These are phyloP conservation scores for Meleagris gallopavo DNA, from an alignment of 2,113 vertebrate genomes.

Conservation along the genomic window DNA sequence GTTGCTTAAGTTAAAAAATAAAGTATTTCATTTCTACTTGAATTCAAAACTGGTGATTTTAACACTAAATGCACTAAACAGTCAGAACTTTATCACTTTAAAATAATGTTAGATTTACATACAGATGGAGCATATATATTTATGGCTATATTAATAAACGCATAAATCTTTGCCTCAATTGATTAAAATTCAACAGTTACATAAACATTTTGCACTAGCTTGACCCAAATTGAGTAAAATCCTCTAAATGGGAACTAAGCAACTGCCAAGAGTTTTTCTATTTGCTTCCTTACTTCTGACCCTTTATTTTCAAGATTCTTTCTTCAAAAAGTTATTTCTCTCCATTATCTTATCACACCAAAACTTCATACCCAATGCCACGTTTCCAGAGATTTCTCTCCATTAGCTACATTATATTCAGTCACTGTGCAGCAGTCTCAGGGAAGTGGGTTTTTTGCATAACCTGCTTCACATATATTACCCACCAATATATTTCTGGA, in stretches of 20 bases:
- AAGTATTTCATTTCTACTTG: background rate
- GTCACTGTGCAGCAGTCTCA: background rate
- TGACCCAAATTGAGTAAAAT: slow-evolving; percentile 13
- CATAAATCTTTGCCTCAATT: slow-evolving; percentile 13
- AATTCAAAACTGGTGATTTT: slow-evolving; percentile 22
- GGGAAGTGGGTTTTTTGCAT: background rate
- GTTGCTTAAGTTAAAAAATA: background rate
- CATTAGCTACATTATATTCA: background rate
- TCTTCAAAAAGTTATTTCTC: background rate
- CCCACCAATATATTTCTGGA: background rate
- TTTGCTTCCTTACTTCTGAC: slow-evolving; percentile 44
- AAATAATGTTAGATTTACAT: background rate
- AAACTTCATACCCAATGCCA: background rate
- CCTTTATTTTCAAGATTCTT: slow-evolving; percentile 6
- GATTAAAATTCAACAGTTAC: slow-evolving; percentile 30
- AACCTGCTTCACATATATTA: background rate
- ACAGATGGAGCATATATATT: background rate
- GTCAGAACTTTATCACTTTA: background rate
- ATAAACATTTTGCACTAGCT: slow-evolving; percentile 16
- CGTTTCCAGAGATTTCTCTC: background rate
- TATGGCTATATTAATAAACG: slow-evolving; percentile 6
- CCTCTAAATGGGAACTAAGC: background rate
- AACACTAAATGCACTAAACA: background rate
- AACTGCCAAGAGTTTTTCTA: background rate
- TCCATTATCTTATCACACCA: slow-evolving; percentile 38